phyloP scores from a whole-genome alignment of 2,888 invertebrate species.

The Chironomus tentans region DNA sequence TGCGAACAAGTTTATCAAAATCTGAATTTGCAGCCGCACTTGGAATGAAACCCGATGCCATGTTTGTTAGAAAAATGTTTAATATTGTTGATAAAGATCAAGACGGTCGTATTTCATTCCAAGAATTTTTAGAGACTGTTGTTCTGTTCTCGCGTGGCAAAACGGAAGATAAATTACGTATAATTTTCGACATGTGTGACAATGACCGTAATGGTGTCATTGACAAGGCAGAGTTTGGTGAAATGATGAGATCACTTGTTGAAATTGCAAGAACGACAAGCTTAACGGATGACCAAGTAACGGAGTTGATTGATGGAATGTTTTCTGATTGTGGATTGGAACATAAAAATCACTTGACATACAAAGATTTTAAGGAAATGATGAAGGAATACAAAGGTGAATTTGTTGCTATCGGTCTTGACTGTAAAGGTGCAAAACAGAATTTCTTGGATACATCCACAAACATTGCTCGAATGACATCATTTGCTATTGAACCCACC shows the following conservation, averaged over 20 bases:
- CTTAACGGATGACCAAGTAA: slow-evolving; percentile 80
- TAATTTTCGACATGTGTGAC: slow-evolving; percentile 97
- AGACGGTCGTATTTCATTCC: slow-evolving; percentile 88
- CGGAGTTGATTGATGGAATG: slow-evolving; percentile 89
- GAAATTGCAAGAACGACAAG: slow-evolving; percentile 90
- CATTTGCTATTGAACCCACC: slow-evolving; percentile 79
- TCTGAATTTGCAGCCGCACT: slow-evolving; percentile 90
- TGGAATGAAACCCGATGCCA: slow-evolving; percentile 90
- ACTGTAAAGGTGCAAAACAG: slow-evolving; percentile 91
- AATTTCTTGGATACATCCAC: slow-evolving; percentile 91
- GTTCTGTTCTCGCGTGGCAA: slow-evolving; percentile 85
- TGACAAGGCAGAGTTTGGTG: slow-evolving; percentile 84
- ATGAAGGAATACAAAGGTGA: slow-evolving; percentile 96
- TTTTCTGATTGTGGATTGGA: slow-evolving; percentile 84
- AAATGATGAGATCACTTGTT: slow-evolving; percentile 85
- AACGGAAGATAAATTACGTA: slow-evolving; percentile 85
- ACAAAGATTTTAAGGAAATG: slow-evolving; percentile 87
- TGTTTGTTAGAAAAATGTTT: slow-evolving; percentile 96
- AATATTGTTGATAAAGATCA: slow-evolving; percentile 92
- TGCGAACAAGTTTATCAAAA: slow-evolving; percentile 85
- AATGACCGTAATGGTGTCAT: slow-evolving; percentile 90
- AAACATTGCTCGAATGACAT: slow-evolving; percentile 90
- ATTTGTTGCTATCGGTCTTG: slow-evolving; percentile 87
- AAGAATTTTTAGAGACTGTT: slow-evolving; percentile 91
- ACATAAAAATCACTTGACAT: slow-evolving; percentile 81